These are phyloP conservation scores for Drosophila simulans DNA, from an alignment of 1,140 invertebrate species.

Conservation along the genomic window DNA sequence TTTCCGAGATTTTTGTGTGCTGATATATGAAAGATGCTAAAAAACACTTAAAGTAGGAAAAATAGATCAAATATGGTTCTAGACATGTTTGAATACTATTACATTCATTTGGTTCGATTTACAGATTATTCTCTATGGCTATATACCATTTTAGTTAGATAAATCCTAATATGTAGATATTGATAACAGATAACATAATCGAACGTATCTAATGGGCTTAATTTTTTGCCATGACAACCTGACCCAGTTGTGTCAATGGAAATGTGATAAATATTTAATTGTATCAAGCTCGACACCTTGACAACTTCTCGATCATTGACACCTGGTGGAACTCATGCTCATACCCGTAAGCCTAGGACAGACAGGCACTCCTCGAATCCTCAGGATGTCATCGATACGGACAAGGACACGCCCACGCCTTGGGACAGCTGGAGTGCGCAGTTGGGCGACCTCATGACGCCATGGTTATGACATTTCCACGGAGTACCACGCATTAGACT, in stretches of 20 bases:
- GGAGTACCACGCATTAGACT: constrained; percentile 46
- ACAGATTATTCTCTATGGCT: too few relatives aligned
- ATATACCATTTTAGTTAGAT: too few relatives aligned
- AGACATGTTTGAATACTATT: too few relatives aligned
- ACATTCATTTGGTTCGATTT: too few relatives aligned
- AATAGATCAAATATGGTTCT: too few relatives aligned
- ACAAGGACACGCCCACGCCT: constrained; percentile 20
- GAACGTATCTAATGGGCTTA: background rate
- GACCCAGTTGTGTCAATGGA: constrained; percentile 22
- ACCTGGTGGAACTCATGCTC: background rate
- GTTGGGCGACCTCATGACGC: constrained; percentile 61
- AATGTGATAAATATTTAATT: constrained; percentile 7
- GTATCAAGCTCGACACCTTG: constrained; percentile 21
- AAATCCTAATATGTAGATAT: background rate
- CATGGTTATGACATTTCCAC: constrained; percentile 65
- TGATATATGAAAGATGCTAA: too few relatives aligned
- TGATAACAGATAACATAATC: background rate
- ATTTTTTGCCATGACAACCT: background rate
- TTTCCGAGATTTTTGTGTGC: too few relatives aligned
- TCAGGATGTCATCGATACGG: constrained; percentile 22
- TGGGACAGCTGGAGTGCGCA: constrained; percentile 19
- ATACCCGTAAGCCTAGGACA: too few relatives aligned
- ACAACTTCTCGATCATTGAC: constrained; percentile 13
- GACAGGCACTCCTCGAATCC: constrained; percentile 17
- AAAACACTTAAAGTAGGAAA: too few relatives aligned